A percentile compares a stretch with the other conserved stretches of the same genome.
These are phyloP conservation scores for Lasius fuliginosus DNA, from an alignment of 2,888 invertebrate genomes.

Conservation along the genomic window DNA sequence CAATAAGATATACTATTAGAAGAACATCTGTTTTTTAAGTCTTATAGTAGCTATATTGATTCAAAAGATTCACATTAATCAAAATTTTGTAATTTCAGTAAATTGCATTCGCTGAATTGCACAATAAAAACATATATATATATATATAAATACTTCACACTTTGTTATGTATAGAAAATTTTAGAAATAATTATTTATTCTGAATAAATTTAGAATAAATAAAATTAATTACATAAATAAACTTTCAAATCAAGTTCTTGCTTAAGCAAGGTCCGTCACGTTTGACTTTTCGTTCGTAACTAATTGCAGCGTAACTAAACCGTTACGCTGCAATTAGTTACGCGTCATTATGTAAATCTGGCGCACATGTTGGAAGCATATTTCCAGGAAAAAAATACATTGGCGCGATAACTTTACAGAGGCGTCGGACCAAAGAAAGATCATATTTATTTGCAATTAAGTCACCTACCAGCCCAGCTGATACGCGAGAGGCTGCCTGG, in stretches of 20 bases:
- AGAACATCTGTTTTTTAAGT: too few relatives aligned
- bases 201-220: not conserved
- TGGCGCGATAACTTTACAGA: conserved; percentile 86
- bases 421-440: conserved; percentile 98
- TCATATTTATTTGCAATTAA: conserved; percentile 96
- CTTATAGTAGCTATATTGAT: too few relatives aligned
- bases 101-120: not conserved
- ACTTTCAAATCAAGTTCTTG: not conserved
- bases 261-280: not conserved
- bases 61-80: too few relatives aligned
- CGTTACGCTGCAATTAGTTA: not conserved
- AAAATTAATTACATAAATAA: not conserved
- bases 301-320: not conserved
- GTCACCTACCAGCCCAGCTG: conserved; percentile 97
- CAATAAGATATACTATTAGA: too few relatives aligned
- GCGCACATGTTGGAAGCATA: not conserved
- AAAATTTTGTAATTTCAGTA: not conserved
- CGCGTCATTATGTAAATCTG: not conserved
- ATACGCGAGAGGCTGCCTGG: conserved; percentile 94
- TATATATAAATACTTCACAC: too few relatives aligned
- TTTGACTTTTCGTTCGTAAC: not conserved
- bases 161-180: too few relatives aligned
- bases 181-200: not conserved
- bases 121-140: too few relatives aligned
- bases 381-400: not conserved